Evolutionary conservation across 2,888 invertebrate genomes (phyloP).

Genomic region (Pheosia tremula): DNA sequence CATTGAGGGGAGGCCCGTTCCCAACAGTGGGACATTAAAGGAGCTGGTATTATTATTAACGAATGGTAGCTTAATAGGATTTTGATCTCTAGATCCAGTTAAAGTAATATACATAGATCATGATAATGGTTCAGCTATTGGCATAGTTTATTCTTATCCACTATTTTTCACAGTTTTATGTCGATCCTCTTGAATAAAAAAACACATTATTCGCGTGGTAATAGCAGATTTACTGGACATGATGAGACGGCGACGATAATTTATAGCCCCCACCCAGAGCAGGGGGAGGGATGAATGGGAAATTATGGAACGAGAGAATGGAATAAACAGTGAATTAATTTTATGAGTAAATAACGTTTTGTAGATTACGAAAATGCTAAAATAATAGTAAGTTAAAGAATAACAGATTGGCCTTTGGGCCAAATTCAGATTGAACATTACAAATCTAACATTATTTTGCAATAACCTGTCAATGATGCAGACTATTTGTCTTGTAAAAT

Average conservation of each 20-base stretch:
- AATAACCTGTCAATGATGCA: too few species aligned
- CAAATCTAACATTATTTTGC: too few species aligned
- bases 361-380: conserved; percentile 1
- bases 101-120: too few species aligned
- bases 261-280: conserved; percentile 11
- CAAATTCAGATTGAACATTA: too few species aligned
- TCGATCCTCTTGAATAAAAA: background rate
- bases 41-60: too few species aligned
- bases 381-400: background rate
- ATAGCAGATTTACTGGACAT: conserved; percentile 11
- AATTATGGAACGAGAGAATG: conserved; percentile 8
- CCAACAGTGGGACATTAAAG: too few species aligned
- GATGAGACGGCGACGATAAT: conserved; percentile 15
- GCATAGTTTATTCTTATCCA: background rate
- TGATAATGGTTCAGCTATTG: too few species aligned
- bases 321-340: conserved; percentile 10
- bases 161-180: background rate
- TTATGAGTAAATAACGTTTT: background rate
- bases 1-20: too few species aligned
- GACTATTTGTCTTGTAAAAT: too few species aligned
- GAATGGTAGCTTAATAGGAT: too few species aligned
- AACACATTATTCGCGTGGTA: conserved; percentile 1
- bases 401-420: too few species aligned
- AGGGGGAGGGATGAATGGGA: conserved; percentile 11
- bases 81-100: too few species aligned